Percentiles rank a stretch among this genome's conserved stretches.
phyloP scores from a whole-genome alignment of 2,113 vertebrate genomes.

The Gymnocephalus cernua region DNA sequence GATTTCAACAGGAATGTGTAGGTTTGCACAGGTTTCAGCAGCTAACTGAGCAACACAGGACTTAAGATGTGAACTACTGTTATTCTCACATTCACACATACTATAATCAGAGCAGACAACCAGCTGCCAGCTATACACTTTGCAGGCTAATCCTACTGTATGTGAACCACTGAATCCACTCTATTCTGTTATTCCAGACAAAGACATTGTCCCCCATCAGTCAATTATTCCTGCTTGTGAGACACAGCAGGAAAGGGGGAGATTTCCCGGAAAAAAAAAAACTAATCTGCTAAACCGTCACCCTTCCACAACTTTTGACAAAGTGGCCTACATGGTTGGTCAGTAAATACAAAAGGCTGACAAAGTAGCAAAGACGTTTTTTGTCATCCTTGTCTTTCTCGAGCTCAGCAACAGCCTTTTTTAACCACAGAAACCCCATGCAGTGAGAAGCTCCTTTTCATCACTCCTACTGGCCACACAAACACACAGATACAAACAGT shows the following conservation, averaged over 20 bases:
- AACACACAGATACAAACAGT: slow-evolving; percentile 41
- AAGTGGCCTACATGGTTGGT: slow-evolving; percentile 43
- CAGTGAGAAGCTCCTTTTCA: slow-evolving; percentile 54
- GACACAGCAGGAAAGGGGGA: slow-evolving; percentile 31
- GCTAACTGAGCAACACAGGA: slow-evolving; percentile 12
- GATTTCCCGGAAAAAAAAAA: slow-evolving; percentile 33
- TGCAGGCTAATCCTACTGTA: neutral
- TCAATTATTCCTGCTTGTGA: slow-evolving; percentile 41
- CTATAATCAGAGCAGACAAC: slow-evolving; percentile 5
- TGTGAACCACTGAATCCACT: slow-evolving; percentile 14
- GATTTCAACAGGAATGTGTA: slow-evolving; percentile 28
- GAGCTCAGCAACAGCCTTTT: slow-evolving; percentile 35
- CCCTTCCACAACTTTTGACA: slow-evolving; percentile 32
- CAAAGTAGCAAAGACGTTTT: slow-evolving; percentile 37
- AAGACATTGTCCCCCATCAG: slow-evolving; percentile 7
- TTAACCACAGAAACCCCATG: slow-evolving; percentile 41
- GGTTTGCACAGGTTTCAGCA: slow-evolving; percentile 21
- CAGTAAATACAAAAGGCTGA: slow-evolving; percentile 37
- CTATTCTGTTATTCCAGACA: slow-evolving; percentile 15
- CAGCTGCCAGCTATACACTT: slow-evolving; percentile 21
- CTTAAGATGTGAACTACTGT: neutral
- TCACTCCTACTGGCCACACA: slow-evolving; percentile 40
- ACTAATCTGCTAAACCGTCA: slow-evolving; percentile 38
- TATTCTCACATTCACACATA: neutral
- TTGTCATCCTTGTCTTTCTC: slow-evolving; percentile 37